These are phyloP conservation scores for Sceloporus undulatus DNA, from an alignment of 2,113 vertebrate genomes.

Conservation along the genomic window DNA sequence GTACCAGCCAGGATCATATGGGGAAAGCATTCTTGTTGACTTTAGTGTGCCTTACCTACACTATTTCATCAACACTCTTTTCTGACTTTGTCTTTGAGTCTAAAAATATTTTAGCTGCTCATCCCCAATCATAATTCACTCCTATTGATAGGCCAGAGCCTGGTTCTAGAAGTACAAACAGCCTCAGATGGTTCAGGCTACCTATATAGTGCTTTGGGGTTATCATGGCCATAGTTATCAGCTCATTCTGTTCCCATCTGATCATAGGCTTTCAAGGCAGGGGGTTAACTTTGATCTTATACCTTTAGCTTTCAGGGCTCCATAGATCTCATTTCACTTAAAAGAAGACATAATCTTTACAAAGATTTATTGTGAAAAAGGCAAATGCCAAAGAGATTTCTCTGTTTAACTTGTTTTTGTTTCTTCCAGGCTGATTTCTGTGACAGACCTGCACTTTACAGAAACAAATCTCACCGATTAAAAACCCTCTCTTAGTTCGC, in stretches of 20 bases:
- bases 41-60: neutral
- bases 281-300: neutral
- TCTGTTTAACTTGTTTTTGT: constrained; percentile 4
- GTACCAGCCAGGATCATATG: neutral
- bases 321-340: neutral
- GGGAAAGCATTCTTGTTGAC: neutral
- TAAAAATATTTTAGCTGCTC: neutral
- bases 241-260: neutral
- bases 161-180: neutral
- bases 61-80: neutral
- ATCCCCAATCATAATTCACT: neutral
- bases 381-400: neutral
- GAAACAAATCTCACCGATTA: constrained; percentile 28
- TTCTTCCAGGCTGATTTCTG: constrained; percentile 22
- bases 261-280: neutral
- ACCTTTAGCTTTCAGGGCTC: constrained; percentile 20
- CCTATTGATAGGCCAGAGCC: neutral
- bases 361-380: neutral
- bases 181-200: no score
- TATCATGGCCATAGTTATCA: neutral
- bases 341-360: neutral
- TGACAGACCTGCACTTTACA: neutral
- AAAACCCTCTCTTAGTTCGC: neutral
- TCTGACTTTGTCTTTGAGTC: neutral
- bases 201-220: neutral